Evolutionary conservation across 2,113 vertebrate genomes (phyloP).

Genomic region (Gymnarchus niloticus): DNA sequence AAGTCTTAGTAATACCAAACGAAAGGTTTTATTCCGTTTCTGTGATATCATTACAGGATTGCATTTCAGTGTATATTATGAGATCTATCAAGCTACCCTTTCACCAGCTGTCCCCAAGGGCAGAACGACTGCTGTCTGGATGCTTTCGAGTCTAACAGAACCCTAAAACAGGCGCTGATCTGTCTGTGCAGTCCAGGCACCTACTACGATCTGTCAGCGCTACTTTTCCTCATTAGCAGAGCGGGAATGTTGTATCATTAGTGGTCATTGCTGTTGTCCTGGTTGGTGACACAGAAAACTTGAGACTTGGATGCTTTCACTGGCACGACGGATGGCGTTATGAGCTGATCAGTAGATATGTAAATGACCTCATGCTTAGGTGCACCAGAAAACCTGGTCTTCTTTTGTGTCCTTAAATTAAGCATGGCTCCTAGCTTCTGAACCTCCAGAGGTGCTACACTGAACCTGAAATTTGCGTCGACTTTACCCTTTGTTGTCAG

Average conservation of each 20-base stretch:
- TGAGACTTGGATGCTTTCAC: not conserved
- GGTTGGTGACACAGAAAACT: not conserved
- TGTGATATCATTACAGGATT: conserved; percentile 68
- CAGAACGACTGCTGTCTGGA: conserved; percentile 39
- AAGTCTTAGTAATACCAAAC: conserved; percentile 69
- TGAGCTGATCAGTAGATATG: not conserved
- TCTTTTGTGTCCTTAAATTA: not conserved
- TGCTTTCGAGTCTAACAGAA: conserved; percentile 56
- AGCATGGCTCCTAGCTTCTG: not conserved
- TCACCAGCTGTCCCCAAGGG: conserved; percentile 38
- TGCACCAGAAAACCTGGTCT: not conserved
- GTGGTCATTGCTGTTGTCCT: too few relatives aligned
- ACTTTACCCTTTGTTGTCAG: conserved; percentile 6
- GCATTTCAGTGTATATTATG: conserved; percentile 73
- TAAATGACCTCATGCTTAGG: too few relatives aligned
- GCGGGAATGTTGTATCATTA: conserved; percentile 35
- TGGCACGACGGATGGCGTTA: not conserved
- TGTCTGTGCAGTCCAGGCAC: conserved; percentile 34
- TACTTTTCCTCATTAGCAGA: conserved; percentile 51
- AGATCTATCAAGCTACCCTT: conserved; percentile 61
- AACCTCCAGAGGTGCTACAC: not conserved
- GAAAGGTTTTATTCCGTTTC: conserved; percentile 67
- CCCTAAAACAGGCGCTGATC: conserved; percentile 50
- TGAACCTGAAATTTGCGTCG: not conserved
- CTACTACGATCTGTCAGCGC: not conserved